Evolutionary conservation across 2,113 vertebrate genomes (phyloP).

Genomic region (Dryoscopus gambensis): DNA sequence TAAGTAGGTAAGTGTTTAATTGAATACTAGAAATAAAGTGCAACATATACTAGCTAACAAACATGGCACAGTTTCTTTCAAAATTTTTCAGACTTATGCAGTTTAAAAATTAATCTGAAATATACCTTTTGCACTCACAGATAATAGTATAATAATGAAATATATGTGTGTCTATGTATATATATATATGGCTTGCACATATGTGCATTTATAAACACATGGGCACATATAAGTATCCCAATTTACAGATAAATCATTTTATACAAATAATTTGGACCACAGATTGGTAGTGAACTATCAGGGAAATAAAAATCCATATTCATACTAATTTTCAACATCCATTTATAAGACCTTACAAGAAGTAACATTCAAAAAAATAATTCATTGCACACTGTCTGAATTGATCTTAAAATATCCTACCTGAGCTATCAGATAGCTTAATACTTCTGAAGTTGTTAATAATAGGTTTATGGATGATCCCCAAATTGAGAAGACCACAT

Average conservation of each 20-base stretch:
- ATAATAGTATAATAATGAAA: not conserved
- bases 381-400: not conserved
- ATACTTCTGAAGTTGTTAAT: not conserved
- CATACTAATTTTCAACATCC: not conserved
- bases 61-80: not conserved
- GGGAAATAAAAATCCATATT: not conserved
- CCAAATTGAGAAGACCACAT: not conserved
- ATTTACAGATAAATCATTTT: not conserved
- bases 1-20: not conserved
- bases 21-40: not conserved
- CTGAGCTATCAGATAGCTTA: not conserved
- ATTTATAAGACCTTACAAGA: not conserved
- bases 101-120: not conserved
- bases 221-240: not conserved
- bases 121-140: not conserved
- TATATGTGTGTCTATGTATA: not conserved
- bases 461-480: not conserved
- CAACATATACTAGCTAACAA: not conserved
- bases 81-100: not conserved
- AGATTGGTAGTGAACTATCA: not conserved
- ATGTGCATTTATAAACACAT: not conserved
- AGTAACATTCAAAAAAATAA: rapidly evolving
- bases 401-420: not conserved
- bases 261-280: not conserved
- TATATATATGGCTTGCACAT: too few relatives aligned